A percentile compares a stretch with the other conserved stretches of the same genome.
phyloP scores from a whole-genome alignment of 1,140 invertebrate species.

The Steinernema feltiae region DNA sequence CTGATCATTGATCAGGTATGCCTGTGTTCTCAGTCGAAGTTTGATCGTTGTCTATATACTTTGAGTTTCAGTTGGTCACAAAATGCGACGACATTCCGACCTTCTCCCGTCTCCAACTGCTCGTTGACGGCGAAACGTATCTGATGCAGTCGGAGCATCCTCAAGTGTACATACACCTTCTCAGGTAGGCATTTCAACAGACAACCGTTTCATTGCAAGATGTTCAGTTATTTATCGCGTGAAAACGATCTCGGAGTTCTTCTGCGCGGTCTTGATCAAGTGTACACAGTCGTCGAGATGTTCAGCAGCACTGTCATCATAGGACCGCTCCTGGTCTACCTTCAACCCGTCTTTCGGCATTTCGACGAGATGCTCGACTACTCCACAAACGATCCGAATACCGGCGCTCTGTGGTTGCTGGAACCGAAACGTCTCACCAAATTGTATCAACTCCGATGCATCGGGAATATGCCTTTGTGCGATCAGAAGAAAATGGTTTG shows the following conservation, averaged over 20 bases:
- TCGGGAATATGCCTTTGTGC: slow-evolving; percentile 47
- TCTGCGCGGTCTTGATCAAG: slow-evolving; percentile 49
- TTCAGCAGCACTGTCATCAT: slow-evolving; percentile 44
- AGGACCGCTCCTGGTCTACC: slow-evolving; percentile 44
- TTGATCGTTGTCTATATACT: too few species aligned
- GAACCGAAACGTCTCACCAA: slow-evolving; percentile 47
- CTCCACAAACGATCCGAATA: slow-evolving; percentile 41
- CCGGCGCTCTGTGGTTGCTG: slow-evolving; percentile 55
- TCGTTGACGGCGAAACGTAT: slow-evolving; percentile 53
- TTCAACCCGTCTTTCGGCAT: slow-evolving; percentile 51
- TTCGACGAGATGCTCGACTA: slow-evolving; percentile 43
- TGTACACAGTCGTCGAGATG: slow-evolving; percentile 48
- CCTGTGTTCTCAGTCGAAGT: too few species aligned
- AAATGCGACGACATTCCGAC: slow-evolving; percentile 50
- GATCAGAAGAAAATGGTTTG: slow-evolving; percentile 44
- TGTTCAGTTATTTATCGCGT: slow-evolving; percentile 44
- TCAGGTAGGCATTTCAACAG: slow-evolving; percentile 35
- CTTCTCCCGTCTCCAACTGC: slow-evolving; percentile 54
- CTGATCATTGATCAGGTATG: slow-evolving; percentile 48
- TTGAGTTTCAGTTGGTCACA: slow-evolving; percentile 42
- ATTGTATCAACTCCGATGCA: slow-evolving; percentile 53
- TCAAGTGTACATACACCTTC: slow-evolving; percentile 52
- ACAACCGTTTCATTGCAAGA: slow-evolving; percentile 14
- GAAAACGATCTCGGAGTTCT: slow-evolving; percentile 51
- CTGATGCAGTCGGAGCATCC: slow-evolving; percentile 47